Evolutionary conservation across 2,797 vertebrate genomes (phyloP), one percentile per base, ranked within the genome.

Genomic region (Bradypodion pumilum): DNA sequence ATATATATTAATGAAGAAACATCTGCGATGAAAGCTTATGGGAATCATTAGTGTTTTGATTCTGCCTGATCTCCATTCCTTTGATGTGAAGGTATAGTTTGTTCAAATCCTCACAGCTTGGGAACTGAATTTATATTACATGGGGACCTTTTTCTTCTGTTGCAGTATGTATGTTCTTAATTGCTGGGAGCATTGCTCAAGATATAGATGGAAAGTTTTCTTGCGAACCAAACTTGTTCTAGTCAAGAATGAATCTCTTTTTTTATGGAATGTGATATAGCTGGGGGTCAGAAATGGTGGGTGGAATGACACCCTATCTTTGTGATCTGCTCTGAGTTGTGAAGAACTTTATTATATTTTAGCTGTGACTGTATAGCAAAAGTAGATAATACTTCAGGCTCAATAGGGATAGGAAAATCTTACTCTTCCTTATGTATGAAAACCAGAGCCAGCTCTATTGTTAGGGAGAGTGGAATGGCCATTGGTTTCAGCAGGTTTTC

Each of bases 331-430:
- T 79, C 46, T 0, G 85, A 69, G 46, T 70, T 82, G 59, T 85
- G 62, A 72, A 35, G 65, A 35, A 77, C 8, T 59, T 56, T 76
- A 85, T 49, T 73, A 82, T 23, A 29, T 76, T 52, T 32, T 81
- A 75, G 86, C 86, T 76, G 80, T 75, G 73, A 7, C 37, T 87
- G 66, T 37, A 68, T n/a, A 37, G 77, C 2, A 0, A 0, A 23
- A 42, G 27, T 84, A 9, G 8, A 65, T 90, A 85, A 72, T 27
- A 25, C 40, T n/a, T 78, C 74, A 72, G 29, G 32, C 23, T 83
- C 68, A 81, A 49, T n/a, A 56, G n/a, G 3, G 32, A 69, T 29
- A 84, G 60, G 59, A 80, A 84, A 74, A 80, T 85, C 40, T 68
- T 86, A 72, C 25, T 73, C 2, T 74, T 79, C 6, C 35, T 78